Base-by-base conservation (phyloP, 2,797 vertebrate species). In the Pseudotriccus pelzelni region DNA sequence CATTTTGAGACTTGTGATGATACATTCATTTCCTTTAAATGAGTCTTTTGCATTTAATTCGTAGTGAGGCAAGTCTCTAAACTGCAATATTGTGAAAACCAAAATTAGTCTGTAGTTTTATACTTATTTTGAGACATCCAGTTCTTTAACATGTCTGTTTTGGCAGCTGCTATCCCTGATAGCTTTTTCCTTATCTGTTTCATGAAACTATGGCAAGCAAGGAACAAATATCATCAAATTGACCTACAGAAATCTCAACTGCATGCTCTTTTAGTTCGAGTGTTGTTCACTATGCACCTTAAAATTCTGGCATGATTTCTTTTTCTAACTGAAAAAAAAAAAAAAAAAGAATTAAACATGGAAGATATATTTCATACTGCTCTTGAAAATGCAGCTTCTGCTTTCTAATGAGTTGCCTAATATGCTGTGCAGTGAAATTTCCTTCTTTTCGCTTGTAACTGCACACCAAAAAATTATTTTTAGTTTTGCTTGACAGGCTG, bases 381-480 rank as follows among this genome's bases (percentile, higher is more conserved):
- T 93, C 52, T 67, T 83, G 69, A 78, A 89, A 93, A 87, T 37
- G 43, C 46, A 67, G 30, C 28, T 93, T 66, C 68, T 28, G 75
- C 60, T 77, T 82, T 56, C 62, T 62, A 32, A 80, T 82, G 67
- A 79, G 74, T 67, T 88, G 66, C 68, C 68, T 79, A 43, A 87
- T 50, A 68, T 11, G 19, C 30, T 62, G 62, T 46, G 43, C 93
- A 82, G 67, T 89, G 87, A 87, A 92, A 68, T 87, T 75, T 81
- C 55, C 52, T 80, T 87, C 80, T 27, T 94, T 73, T 24, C 83
- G 59, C 80, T 85, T 69, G 49, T 75, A 92, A 73, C 14, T 86
- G 62, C 67, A 50, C 77, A 86, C 52, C 95, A 87, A 90, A 63
- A 14, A 68, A 73, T 82, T 64, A 88, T 92, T 89, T 96, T 92